Base-by-base conservation (phyloP, 2,797 vertebrate species). In the Xiphorhynchus erythropygius region DNA sequence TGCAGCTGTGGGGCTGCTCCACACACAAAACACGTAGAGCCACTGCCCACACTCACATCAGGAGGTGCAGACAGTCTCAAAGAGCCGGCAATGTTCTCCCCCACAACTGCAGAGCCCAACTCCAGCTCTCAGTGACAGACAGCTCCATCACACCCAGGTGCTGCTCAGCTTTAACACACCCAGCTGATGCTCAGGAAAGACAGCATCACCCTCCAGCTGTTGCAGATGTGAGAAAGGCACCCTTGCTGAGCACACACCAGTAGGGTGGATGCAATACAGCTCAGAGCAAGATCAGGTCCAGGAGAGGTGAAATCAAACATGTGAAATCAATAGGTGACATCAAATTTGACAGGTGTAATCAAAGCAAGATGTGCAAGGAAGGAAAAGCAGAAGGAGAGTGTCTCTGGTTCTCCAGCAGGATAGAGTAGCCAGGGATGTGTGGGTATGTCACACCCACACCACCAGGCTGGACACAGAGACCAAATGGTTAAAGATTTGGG, bases 351-450 rank as follows among this genome's bases (percentile, higher is more conserved):
- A 30, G 23, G 44, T 89, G 86, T 71, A 41, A 92, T 50, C 57
- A n/a, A 89, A 94, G 18, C 35, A 73, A 64, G 53, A 57, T 5
- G 46, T 28, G 39, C 49, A 73, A 56, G 25, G 30, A 74, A 94
- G 64, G 37, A 68, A 21, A 60, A 56, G 32, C 4, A 7, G 7
- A 49, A 85, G 49, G 37, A 49, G 35, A 62, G 14, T 0, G 7
- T n/a, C n/a, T 47, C 27, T 42, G 67, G 28, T 13, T 46, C 55
- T 33, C 17, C 33, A 39, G 60, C 33, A 56, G 37, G 13, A 9
- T 5, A 24, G 0, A 64, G 30, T 1, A 82, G 30, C 50, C 12
- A 2, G 37, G 37, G 52, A 42, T 2, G 1, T 1, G 14, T 0
- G 7, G 41, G 13, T 37, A 1, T 5, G 62, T 37, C 41, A 37